Base-by-base conservation (phyloP, 2,797 vertebrate species). In the Sylvia borin region DNA sequence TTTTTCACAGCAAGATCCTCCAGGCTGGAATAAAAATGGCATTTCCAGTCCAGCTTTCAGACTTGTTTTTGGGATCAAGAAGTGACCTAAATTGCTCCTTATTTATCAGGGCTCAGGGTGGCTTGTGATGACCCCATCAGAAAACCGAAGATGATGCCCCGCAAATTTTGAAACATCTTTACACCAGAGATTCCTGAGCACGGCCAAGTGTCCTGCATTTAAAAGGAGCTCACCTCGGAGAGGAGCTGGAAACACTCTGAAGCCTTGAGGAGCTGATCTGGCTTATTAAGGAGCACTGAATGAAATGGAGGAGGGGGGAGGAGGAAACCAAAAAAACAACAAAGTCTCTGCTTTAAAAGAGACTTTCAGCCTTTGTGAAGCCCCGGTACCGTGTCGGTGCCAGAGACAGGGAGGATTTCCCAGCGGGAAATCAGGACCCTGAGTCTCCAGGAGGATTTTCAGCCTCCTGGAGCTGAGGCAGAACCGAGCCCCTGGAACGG, bases 201-300 rank as follows among this genome's bases (percentile, higher is more conserved):
- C 0, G 0, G 43, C 31, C 78, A 65, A 90, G 16, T 29, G 31
- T 55, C 75, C 75, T 65, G 78, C 11, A 11, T 54, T 81, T 77
- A 54, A 91, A 83, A 58, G 1, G 53, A 94, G 51, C 64, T 34
- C 22, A 60, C 81, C 68, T 92, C 1, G 0, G 75, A 95, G 64
- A 54, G 48, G 36, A 80, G 94, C 82, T 84, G 72, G 84, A 75
- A 93, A 82, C n/a, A 54, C 90, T 92, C 80, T 0, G 60, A 68
- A 92, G 92, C 88, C 87, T 85, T 77, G 82, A 97, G 93, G 93
- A 92, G 77, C 94, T 95, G 96, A 32, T 94, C 57, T 86, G 90
- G 95, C 82, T 97, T 96, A 74, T 94, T 96, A 95, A 95, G 80
- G 77, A 94, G 91, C 51, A 21, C 53, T 92, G 93, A 96, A 96